These are phyloP conservation scores for Drosophila jambulina DNA, from an alignment of 1,140 invertebrate species.

Conservation along the genomic window DNA sequence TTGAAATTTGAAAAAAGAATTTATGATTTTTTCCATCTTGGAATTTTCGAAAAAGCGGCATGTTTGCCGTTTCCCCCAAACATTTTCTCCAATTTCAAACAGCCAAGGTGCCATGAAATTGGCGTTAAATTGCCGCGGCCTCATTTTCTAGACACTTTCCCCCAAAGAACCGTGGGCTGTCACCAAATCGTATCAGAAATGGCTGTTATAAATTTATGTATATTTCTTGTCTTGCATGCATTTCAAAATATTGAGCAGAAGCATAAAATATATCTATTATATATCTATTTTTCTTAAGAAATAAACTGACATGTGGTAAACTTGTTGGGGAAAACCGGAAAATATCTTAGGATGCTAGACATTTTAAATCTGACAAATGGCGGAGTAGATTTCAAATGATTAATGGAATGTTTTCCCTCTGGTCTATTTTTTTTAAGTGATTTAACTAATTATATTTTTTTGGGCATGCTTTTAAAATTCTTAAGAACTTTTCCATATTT, in stretches of 20 bases:
- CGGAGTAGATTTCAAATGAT: constrained; percentile 32
- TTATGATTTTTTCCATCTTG: constrained; percentile 42
- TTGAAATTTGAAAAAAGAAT: constrained; percentile 37
- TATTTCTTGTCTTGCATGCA: constrained; percentile 63
- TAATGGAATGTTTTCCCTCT: constrained; percentile 25
- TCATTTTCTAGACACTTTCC: constrained; percentile 15
- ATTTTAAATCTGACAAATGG: constrained; percentile 30
- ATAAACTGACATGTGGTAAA: constrained; percentile 26
- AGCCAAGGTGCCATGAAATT: constrained; percentile 52
- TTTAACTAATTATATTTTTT: constrained; percentile 25
- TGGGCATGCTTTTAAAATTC: background rate
- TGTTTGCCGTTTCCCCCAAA: constrained; percentile 38
- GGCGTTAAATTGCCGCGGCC: constrained; percentile 41
- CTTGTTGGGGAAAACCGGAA: constrained; percentile 8
- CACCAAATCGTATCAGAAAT: constrained; percentile 36
- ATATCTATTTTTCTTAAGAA: constrained; percentile 12
- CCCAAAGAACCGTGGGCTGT: constrained; percentile 35
- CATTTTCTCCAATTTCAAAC: constrained; percentile 30
- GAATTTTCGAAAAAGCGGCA: constrained; percentile 33
- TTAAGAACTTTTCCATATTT: constrained; percentile 8
- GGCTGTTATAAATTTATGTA: constrained; percentile 59
- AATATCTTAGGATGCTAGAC: constrained; percentile 12
- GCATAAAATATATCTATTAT: constrained; percentile 29
- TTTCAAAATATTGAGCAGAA: constrained; percentile 38
- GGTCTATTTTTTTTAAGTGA: constrained; percentile 17